These are phyloP conservation scores for Bostrychus sinensis DNA, from an alignment of 2,113 vertebrate species.

Conservation along the genomic window DNA sequence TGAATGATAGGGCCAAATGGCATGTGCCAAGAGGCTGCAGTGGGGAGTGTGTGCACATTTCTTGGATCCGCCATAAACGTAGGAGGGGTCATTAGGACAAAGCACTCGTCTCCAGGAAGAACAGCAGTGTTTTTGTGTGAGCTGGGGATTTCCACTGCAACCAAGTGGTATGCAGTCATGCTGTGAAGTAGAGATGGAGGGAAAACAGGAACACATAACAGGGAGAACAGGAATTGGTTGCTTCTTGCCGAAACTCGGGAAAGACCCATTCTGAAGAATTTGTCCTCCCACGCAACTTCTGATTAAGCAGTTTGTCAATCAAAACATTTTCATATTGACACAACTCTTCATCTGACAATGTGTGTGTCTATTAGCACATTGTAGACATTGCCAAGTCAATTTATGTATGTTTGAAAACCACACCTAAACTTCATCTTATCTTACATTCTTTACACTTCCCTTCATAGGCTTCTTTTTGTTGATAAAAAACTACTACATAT, in stretches of 20 bases:
- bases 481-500: neutral
- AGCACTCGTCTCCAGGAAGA: conserved; percentile 35
- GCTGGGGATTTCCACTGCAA: conserved; percentile 66
- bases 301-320: neutral
- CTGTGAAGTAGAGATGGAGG: conserved; percentile 13
- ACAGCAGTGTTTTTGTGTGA: conserved; percentile 52
- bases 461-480: neutral
- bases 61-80: conserved; percentile 34
- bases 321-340: neutral
- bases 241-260: conserved; percentile 57
- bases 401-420: no score
- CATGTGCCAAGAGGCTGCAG: conserved; percentile 25
- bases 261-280: conserved; percentile 53
- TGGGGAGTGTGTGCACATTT: conserved; percentile 37
- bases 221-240: conserved; percentile 25
- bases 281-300: conserved; percentile 17
- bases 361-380: neutral
- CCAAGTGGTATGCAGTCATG: conserved; percentile 2
- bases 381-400: neutral
- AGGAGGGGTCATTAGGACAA: conserved; percentile 51
- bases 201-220: conserved; percentile 31
- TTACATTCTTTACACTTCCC: neutral
- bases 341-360: neutral
- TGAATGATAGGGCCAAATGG: conserved; percentile 36
- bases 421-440: neutral